Evolutionary conservation across 2,797 vertebrate species (phyloP).

Genomic region (Danio choprae): DNA sequence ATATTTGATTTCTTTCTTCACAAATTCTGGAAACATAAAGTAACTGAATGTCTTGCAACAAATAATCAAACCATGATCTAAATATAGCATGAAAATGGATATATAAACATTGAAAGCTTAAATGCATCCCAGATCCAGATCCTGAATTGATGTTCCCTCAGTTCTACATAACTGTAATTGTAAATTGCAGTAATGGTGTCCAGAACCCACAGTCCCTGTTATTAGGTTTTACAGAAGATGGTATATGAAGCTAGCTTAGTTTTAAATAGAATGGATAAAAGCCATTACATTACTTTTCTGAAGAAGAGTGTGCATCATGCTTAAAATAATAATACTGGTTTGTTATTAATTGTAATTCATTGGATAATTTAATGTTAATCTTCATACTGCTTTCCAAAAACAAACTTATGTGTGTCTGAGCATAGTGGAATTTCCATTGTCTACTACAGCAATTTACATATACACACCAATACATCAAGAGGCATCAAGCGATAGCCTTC

Average conservation of each 20-base stretch:
- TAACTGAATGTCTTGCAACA: not conserved
- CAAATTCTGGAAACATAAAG: no score
- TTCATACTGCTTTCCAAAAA: no score
- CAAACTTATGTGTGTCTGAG: no score
- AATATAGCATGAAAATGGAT: not conserved
- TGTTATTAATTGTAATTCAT: no score
- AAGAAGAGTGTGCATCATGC: not conserved
- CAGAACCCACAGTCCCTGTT: constrained; percentile 17
- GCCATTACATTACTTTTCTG: not conserved
- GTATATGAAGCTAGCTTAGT: not conserved
- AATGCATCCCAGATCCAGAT: constrained; percentile 10
- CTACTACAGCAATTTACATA: no score
- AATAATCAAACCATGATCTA: not conserved
- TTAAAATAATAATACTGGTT: not conserved
- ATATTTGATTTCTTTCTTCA: no score
- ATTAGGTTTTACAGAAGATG: constrained; percentile 35
- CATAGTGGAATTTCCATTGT: no score
- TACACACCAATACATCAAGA: no score
- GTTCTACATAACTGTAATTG: constrained; percentile 34
- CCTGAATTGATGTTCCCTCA: constrained; percentile 5
- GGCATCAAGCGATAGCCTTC: no score
- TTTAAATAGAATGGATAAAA: constrained; percentile 8
- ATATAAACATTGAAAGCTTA: not conserved
- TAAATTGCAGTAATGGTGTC: constrained; percentile 19
- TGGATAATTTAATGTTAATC: no score